Percentiles rank a stretch among this genome's conserved stretches.
phyloP scores from a whole-genome alignment of 2,888 invertebrate genomes.

The Eupelmus urozonus region DNA sequence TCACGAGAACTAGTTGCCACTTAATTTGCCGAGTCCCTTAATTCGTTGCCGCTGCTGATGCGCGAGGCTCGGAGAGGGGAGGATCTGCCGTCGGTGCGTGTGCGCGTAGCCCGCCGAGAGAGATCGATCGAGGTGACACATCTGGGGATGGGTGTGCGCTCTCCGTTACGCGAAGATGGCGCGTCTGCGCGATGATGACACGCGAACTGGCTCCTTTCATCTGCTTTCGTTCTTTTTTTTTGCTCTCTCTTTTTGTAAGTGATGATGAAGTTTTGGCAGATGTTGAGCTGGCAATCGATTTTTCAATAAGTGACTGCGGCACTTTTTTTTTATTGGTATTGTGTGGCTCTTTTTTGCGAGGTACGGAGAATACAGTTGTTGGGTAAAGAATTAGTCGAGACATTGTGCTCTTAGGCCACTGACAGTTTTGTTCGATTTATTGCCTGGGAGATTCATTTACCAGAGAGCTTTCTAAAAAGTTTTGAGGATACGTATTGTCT shows the following conservation, averaged over 20 bases:
- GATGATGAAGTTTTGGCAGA: neutral
- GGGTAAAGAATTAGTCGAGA: conserved; percentile 6
- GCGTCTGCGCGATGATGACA: neutral
- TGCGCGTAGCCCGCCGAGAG: neutral
- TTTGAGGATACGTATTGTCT: neutral
- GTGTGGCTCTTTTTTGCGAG: neutral
- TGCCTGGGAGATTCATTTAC: neutral
- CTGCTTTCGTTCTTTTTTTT: neutral
- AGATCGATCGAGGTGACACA: conserved; percentile 42
- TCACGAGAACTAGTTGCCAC: conserved; percentile 72
- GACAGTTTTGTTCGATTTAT: conserved; percentile 26
- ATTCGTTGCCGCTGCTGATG: conserved; percentile 27
- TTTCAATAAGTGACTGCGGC: neutral
- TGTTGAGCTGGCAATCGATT: conserved; percentile 14
- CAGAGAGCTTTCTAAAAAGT: neutral
- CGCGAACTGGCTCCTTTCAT: neutral
- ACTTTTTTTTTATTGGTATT: neutral
- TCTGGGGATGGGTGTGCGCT: conserved; percentile 7
- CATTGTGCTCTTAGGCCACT: conserved; percentile 8
- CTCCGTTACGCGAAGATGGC: neutral
- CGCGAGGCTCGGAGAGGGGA: neutral
- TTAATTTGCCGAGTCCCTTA: conserved; percentile 72
- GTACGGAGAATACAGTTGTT: neutral
- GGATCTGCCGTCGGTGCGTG: neutral
- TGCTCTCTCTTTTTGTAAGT: neutral